phyloP scores from a whole-genome alignment of 2,797 vertebrate species.

The Neopelma chrysocephalum region DNA sequence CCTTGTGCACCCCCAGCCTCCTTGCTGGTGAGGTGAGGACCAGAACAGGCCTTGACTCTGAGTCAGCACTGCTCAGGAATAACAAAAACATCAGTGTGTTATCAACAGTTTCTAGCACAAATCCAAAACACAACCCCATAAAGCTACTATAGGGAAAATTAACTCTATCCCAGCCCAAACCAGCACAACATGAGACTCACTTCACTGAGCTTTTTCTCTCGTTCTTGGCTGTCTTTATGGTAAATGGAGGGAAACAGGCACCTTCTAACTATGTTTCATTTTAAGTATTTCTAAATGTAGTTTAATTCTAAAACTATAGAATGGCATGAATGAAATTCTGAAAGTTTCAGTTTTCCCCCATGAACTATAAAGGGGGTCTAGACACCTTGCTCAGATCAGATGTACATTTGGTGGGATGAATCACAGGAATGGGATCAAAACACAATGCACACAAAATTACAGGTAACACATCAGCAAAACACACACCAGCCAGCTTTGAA shows the following conservation, averaged over 20 bases:
- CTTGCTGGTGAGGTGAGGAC: neutral
- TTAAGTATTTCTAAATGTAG: neutral
- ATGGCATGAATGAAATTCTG: neutral
- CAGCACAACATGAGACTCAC: neutral
- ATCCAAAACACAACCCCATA: neutral
- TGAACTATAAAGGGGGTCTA: neutral
- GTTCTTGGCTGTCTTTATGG: neutral
- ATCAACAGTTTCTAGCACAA: neutral
- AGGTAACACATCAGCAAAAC: neutral
- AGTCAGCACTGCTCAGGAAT: neutral
- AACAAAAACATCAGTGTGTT: neutral
- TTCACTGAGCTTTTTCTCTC: neutral
- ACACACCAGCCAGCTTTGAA: neutral
- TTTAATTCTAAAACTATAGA: neutral
- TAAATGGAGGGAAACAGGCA: neutral
- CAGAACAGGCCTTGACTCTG: neutral
- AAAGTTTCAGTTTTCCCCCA: neutral
- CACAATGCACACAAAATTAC: neutral
- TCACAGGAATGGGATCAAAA: neutral
- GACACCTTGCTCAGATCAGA: neutral
- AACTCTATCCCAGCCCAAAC: neutral
- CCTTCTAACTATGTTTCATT: neutral
- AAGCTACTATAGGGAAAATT: neutral
- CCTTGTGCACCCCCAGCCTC: neutral
- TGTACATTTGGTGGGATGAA: neutral